Evolutionary conservation across 2,888 invertebrate species (phyloP), one percentile per base, ranked within the genome.

Genomic region (Apeira syringaria): DNA sequence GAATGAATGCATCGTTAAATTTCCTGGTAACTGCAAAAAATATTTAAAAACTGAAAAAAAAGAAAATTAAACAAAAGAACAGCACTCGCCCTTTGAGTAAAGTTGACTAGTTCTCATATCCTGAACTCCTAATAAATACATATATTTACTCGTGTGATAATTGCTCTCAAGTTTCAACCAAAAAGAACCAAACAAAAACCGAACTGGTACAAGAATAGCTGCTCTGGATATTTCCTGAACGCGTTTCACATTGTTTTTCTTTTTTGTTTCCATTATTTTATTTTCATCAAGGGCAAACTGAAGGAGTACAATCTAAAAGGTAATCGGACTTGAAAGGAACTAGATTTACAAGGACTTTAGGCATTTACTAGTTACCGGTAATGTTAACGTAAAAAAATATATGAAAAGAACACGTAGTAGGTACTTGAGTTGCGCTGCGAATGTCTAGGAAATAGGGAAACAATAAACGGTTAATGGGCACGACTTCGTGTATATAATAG

Each of bases 221-320:
- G 25, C 15, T 11, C n/a, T n/a, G n/a, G n/a, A 1, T 7, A 27
- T 27, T 39, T 39, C 39, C 32, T 39, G 11, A 31, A 31, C 12
- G 6, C 24, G 24, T 30, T 30, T 24, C 5, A 24, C n/a, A n/a
- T n/a, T n/a, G n/a, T n/a, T n/a, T n/a, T n/a, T n/a, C n/a, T n/a
- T n/a, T n/a, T n/a, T n/a, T n/a, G n/a, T n/a, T n/a, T n/a, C n/a
- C n/a, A n/a, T n/a, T n/a, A n/a, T 25, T 2, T 15, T 15, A 15
- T 15, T 15, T 15, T 15, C n/a, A 26, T 20, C 36, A 40, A 41
- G 41, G 40, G 24, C 38, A 35, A 13, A 24, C 10, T 27, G 12
- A 42, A 42, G 36, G 42, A 42, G 25, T 22, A 1, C 27, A 15
- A 24, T 8, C 26, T 6, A 6, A n/a, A 29, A 42, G 31, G 42